Evolutionary conservation across 2,113 vertebrate genomes (phyloP), one percentile per base, ranked within the genome.

Genomic region (Ammodytes marinus): DNA sequence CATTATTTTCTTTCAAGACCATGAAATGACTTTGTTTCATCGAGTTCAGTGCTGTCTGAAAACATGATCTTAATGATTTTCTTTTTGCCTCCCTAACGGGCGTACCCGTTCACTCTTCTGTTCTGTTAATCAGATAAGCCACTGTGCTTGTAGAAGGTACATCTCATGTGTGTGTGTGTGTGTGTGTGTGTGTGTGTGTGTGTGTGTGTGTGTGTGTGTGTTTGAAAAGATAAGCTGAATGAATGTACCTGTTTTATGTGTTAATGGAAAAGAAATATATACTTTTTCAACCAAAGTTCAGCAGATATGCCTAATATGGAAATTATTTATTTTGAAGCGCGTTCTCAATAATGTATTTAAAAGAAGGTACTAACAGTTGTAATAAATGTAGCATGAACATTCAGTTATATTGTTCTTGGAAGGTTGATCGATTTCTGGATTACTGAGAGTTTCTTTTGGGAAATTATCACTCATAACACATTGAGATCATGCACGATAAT

Each of bases 201-300:
- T 54, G 47, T 69, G 50, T 27, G 79, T 58, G 66, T 65, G 50
- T 67, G 69, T 58, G 53, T 8, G 27, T 15, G 45, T 0, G 54
- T 27, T 5, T 61, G 60, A 3, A 19, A 63, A 74, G 82, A 83
- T 83, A 57, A 87, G 40, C 66, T 65, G 69, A 77, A 65, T 79
- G 60, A 82, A 61, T 74, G 17, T 42, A 49, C 42, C 80, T 74
- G 14, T 77, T 89, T 79, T 66, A 79, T 75, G 67, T 74, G 74
- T 57, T 59, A 75, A 64, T 84, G 65, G 79, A 52, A 87, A 47
- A 64, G 76, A 85, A 85, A 64, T 45, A 55, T 64, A 42, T 15
- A 70, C 78, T 83, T 79, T 82, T 60, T 77, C 84, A 89, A 92
- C 90, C 86, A 91, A 91, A 93, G 86, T 88, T 69, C 83, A 87